These are phyloP conservation scores for Apodemia mormo DNA, from an alignment of 2,888 invertebrate species.

Conservation along the genomic window DNA sequence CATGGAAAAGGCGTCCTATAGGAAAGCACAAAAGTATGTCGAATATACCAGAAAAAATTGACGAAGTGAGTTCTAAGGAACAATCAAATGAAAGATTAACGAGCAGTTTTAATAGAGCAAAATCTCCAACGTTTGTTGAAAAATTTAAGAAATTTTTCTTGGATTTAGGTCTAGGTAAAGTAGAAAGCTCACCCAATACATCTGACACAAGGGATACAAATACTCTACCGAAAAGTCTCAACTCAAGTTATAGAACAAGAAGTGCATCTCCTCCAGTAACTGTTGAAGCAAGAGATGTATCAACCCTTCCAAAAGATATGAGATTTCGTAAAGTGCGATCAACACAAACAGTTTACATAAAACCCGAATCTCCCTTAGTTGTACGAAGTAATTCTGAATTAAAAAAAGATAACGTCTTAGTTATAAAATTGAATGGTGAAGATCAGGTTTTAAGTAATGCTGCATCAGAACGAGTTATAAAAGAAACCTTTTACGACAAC, in stretches of 20 bases:
- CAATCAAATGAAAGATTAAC: slow-evolving; percentile 60
- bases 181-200: slow-evolving; percentile 49
- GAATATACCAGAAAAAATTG: slow-evolving; percentile 69
- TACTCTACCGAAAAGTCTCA: slow-evolving; percentile 65
- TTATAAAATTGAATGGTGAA: slow-evolving; percentile 67
- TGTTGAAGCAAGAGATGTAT: slow-evolving; percentile 56
- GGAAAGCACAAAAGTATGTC: slow-evolving; percentile 74
- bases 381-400: slow-evolving; percentile 47
- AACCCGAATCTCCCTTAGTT: slow-evolving; percentile 56
- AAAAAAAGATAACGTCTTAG: slow-evolving; percentile 66
- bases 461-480: slow-evolving; percentile 53
- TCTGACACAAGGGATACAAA: slow-evolving; percentile 42
- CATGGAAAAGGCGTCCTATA: slow-evolving; percentile 52
- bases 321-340: slow-evolving; percentile 69
- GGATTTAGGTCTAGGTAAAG: slow-evolving; percentile 67
- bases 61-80: slow-evolving; percentile 60
- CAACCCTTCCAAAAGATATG: slow-evolving; percentile 74
- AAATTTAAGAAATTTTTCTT: slow-evolving; percentile 74
- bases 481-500: slow-evolving; percentile 61
- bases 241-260: slow-evolving; percentile 61
- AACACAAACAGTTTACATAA: slow-evolving; percentile 71
- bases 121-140: slow-evolving; percentile 73
- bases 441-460: slow-evolving; percentile 53
- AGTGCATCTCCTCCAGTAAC: slow-evolving; percentile 56
- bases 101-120: slow-evolving; percentile 66